Percentiles rank a stretch among this genome's conserved stretches.
Conservation (phyloP, 2,888 invertebrate species). For the Callinectes sapidus region DNA sequence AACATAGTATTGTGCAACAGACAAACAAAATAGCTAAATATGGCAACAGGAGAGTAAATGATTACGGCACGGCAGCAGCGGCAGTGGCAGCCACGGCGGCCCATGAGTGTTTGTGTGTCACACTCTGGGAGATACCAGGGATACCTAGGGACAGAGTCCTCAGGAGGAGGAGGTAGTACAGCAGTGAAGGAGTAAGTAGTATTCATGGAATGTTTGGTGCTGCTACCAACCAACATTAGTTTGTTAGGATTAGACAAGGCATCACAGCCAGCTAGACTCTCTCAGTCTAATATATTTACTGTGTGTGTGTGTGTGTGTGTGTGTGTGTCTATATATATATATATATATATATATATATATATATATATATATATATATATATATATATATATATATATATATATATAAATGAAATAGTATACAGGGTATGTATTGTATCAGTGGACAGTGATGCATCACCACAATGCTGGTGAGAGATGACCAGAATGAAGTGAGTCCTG, state of each 20-base stretch:
- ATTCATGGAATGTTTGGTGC: background rate
- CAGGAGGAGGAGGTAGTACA: background rate
- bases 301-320: background rate
- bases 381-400: too few relatives aligned
- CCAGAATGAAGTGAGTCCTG: too few relatives aligned
- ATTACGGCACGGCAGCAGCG: background rate
- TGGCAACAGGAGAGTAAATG: background rate
- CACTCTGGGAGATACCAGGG: background rate
- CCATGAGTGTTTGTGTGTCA: background rate
- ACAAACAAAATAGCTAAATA: slow-evolving; percentile 2
- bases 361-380: slow-evolving; percentile 18
- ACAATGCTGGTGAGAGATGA: too few relatives aligned
- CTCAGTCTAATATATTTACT: too few relatives aligned
- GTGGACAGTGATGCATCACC: too few relatives aligned
- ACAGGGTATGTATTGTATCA: too few relatives aligned
- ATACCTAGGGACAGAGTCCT: background rate
- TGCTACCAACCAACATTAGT: background rate
- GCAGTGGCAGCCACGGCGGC: too few relatives aligned
- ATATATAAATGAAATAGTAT: too few relatives aligned
- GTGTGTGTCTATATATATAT: slow-evolving; percentile 5
- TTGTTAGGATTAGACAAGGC: too few relatives aligned
- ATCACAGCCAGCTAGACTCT: too few relatives aligned
- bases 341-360: slow-evolving; percentile 40
- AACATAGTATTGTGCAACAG: slow-evolving; percentile 3
- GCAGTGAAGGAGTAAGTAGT: background rate